Percentiles rank a stretch among this genome's conserved stretches.
phyloP scores from a whole-genome alignment of 2,113 vertebrate genomes.

The Chascanopsetta lugubris region DNA sequence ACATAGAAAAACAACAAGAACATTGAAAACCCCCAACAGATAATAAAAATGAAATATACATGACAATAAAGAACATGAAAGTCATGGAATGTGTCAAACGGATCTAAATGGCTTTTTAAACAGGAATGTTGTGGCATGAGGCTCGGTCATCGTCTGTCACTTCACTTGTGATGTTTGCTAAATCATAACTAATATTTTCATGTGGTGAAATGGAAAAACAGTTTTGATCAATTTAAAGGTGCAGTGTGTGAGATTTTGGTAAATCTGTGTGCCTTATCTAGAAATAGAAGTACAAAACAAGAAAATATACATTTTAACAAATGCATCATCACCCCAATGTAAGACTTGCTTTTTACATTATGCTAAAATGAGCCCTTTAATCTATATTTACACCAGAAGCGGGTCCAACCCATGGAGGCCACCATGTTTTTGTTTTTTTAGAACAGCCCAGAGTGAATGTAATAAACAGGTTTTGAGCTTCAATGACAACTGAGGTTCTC shows the following conservation, averaged over 20 bases:
- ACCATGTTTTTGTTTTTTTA: too few species aligned
- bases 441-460: too few species aligned
- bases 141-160: constrained; percentile 38
- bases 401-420: too few species aligned
- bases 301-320: too few species aligned
- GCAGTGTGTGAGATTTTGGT: background rate
- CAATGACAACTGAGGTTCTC: too few species aligned
- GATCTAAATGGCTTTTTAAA: constrained; percentile 61
- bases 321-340: too few species aligned
- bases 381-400: too few species aligned
- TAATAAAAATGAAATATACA: constrained; percentile 22
- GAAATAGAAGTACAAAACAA: too few species aligned
- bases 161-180: background rate
- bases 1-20: constrained; percentile 41
- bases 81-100: constrained; percentile 64
- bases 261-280: too few species aligned
- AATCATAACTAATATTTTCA: background rate
- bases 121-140: constrained; percentile 55
- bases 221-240: background rate
- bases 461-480: too few species aligned
- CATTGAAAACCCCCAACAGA: background rate
- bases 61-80: constrained; percentile 11
- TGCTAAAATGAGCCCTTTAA: too few species aligned
- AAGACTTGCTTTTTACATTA: too few species aligned
- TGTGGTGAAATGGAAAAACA: background rate